Conservation (phyloP, 2,797 vertebrate genomes). For the Pangasius mekongensis region DNA sequence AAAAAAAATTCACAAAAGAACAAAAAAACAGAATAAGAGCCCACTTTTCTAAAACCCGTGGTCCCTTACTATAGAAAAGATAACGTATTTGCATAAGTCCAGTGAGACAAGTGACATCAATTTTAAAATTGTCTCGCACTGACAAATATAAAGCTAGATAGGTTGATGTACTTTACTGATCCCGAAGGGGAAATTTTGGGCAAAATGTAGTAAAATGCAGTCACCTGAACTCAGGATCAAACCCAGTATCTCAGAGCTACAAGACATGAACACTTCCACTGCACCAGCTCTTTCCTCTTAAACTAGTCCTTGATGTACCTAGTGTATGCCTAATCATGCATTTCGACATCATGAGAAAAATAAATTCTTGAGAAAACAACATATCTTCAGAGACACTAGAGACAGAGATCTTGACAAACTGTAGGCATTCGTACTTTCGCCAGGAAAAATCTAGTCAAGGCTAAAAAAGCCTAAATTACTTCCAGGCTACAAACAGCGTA, state of each 20-base stretch:
- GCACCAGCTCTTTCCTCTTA: neutral
- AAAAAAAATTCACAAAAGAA: neutral
- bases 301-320: neutral
- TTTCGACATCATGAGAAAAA: neutral
- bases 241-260: neutral
- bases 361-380: neutral
- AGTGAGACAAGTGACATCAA: neutral
- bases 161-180: neutral
- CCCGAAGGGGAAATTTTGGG: neutral
- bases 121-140: neutral
- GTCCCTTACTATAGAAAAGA: neutral
- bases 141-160: neutral
- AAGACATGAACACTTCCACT: neutral
- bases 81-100: neutral
- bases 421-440: neutral
- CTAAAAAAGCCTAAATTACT: neutral
- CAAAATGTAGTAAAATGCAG: neutral
- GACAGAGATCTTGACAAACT: neutral
- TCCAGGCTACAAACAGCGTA: neutral
- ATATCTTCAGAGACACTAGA: neutral
- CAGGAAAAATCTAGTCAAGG: too few relatives aligned
- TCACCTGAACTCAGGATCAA: neutral
- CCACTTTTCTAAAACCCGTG: neutral
- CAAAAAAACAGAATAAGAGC: neutral
- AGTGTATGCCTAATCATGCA: neutral